These are phyloP conservation scores for Pteronura brasiliensis DNA, from an alignment of 2,113 vertebrate species.

Conservation along the genomic window DNA sequence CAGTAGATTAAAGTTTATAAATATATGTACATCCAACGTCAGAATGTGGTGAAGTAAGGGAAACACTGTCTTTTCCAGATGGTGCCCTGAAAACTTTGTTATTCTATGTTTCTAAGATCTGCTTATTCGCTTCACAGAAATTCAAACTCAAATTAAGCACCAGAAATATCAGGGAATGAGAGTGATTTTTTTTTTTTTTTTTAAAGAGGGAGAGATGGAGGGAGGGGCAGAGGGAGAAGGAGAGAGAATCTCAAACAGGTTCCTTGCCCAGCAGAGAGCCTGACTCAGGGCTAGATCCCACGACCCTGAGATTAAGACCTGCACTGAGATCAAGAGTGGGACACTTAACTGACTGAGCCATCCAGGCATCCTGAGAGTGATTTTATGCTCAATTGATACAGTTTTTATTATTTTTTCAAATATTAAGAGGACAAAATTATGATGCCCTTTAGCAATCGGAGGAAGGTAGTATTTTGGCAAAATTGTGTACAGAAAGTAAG, in stretches of 20 bases:
- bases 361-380: neutral
- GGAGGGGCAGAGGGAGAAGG: neutral
- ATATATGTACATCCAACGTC: neutral
- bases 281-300: neutral
- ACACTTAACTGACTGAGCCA: neutral
- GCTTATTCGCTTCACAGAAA: neutral
- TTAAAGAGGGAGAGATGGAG: neutral
- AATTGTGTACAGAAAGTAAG: neutral
- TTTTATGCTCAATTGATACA: neutral
- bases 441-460: neutral
- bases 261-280: neutral
- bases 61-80: neutral
- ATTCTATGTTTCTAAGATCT: neutral
- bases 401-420: slow-evolving; percentile 42
- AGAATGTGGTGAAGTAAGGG: neutral
- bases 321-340: neutral
- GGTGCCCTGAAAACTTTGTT: neutral
- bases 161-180: neutral
- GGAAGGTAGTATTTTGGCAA: neutral
- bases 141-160: neutral
- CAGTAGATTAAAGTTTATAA: neutral
- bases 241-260: neutral
- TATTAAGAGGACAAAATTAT: neutral
- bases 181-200: neutral
- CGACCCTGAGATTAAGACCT: neutral